Evolutionary conservation across 2,113 vertebrate species (phyloP), one percentile per base, ranked within the genome.

Genomic region (Scytalopus superciliaris): DNA sequence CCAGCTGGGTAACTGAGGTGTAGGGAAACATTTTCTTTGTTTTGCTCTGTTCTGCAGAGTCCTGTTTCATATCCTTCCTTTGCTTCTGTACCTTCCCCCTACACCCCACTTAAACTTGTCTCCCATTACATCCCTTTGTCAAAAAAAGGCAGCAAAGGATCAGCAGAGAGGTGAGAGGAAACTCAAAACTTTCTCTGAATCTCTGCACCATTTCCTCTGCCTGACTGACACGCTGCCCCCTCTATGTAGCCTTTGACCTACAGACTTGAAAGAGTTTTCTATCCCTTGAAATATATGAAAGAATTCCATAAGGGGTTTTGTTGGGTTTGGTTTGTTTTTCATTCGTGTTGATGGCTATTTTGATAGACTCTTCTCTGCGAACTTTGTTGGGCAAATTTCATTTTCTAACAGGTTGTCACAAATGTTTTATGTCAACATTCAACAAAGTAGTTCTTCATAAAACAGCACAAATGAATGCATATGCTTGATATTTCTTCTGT

Each of bases 321-420:
- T 35, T 39, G 5, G 47, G 22, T 40, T 45, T 33, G 28, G 25
- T 37, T n/a, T 66, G 14, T 23, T 67, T 77, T 72, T 35, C 35
- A 24, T 74, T 31, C 12, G 24, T 77, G 8, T 64, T 80, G 60
- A 64, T 82, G 63, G 10, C 21, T 92, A 40, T 82, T 95, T 86
- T 82, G 57, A 89, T 79, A 78, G 47, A 81, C 27, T 66, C 5
- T 76, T 67, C 45, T 57, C 6, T 77, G 19, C 89, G 60, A 92
- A 80, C 27, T 88, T 88, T 60, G 40, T 63, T 68, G 55, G 59
- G 44, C 6, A 83, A 87, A 93, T 91, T 93, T 93, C 15, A n/a
- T 72, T 93, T 92, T 91, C 67, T 59, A 96, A 73, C 57, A 80
- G 12, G 14, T 84, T 88, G 86, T 78, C 67, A 76, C n/a, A 88